Base-by-base conservation (phyloP, 2,113 vertebrate species). In the Anser cygnoides region DNA sequence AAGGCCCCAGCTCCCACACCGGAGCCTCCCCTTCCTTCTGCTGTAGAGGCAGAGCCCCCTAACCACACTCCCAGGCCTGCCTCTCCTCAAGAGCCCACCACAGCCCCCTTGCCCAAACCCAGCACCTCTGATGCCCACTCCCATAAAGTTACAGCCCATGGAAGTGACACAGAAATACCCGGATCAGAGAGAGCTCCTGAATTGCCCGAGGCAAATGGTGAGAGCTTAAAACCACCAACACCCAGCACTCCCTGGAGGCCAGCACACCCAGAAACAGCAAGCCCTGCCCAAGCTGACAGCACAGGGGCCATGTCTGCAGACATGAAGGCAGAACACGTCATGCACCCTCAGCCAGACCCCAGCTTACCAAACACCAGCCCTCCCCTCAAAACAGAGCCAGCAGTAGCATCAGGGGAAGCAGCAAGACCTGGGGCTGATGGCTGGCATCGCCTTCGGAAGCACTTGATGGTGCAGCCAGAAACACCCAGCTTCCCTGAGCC, bases 361-460 rank as follows among this genome's bases (percentile, higher is more conserved):
- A 63, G n/a, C 39, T 61, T 65, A 35, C 46, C 67, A 18, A 72
- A 50, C 44, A 41, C 58, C 31, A 18, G 20, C 13, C 11, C 68
- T 13, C 22, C 81, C 8, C 52, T 88, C 23, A 73, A 93, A 25
- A 85, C 71, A 39, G 96, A 98, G 65, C 78, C 97, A 59, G 93
- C 87, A 82, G 13, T 43, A 44, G 84, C 87, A 3, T 2, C 80
- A 61, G 41, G 0, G 55, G 63, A 89, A 81, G 68, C 4, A 65
- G 19, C 37, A 61, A 83, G n/a, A 92, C 87, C 85, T 4, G 97
- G 93, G 95, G 94, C 91, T 8, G 95, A 83, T 50, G 99, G 99
- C 28, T 99, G 99, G 99, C 96, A 94, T 8, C 98, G 98, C 49
- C 98, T 99, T 50, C 99, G 97, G 94, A 99, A 99, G 76, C 99